Evolutionary conservation across 2,888 invertebrate species (phyloP), one percentile per base, ranked within the genome.

Genomic region (Trichogramma dendrolimi): DNA sequence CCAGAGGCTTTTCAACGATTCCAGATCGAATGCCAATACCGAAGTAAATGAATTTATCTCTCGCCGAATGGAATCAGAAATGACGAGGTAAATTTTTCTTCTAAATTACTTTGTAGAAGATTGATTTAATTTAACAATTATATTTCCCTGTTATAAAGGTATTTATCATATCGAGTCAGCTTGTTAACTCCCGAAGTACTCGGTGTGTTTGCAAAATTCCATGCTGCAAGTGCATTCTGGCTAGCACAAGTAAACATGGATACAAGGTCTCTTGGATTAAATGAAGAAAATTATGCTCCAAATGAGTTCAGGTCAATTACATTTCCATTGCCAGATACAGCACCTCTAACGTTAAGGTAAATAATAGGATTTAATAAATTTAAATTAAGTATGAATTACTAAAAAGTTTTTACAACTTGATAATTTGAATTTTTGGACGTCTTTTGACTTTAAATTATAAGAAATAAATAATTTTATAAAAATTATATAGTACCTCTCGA

Each of bases 161-260:
- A 87, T 73, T 78, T 90, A 51, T 87, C 89, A 59, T 82, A 90
- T 58, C 86, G 87, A 70, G 87, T 92, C 65, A 89, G 89, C 8
- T 81, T 96, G 6, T 83, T 90, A 6, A 90, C 91, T 73, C 90
- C 90, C 0, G 84, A 86, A 14, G 86, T 89, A 77, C 79, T 93
- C 64, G 84, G 85, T 39, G 83, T 87, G 70, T 79, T 91, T 66
- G 83, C 90, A 67, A 86, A 89, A 63, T 89, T 96, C 70, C 87
- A 90, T 71, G 88, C 92, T 14, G 88, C 90, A 10, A 89, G 94
- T 0, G 87, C 92, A 55, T 86, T 86, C 57, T 96, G 94, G 94
- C 79, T 96, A 44, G 86, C 88, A 55, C 93, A 95, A 76, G 85
- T 94, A n/a, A 89, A 90, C 1, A 75, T 87, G 11, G 80, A 87